Percentiles rank a stretch among this genome's conserved stretches.
These are phyloP conservation scores for Cyrtodaria siliqua DNA, from an alignment of 2,888 invertebrate genomes.

Conservation along the genomic window DNA sequence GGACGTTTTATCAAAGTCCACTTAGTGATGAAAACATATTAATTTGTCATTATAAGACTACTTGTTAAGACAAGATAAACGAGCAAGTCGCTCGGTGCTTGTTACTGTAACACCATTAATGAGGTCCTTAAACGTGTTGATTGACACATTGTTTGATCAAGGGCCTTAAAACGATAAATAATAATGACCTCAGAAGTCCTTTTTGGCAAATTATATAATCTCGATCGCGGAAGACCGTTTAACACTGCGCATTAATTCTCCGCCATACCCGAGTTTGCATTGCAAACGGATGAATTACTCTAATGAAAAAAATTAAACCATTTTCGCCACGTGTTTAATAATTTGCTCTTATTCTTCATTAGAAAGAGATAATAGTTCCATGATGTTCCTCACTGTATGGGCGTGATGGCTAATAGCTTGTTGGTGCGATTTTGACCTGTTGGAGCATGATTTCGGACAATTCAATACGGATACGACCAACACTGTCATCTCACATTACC, in stretches of 20 bases:
- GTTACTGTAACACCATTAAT: slow-evolving; percentile 39
- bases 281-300: slow-evolving; percentile 5
- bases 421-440: slow-evolving; percentile 16
- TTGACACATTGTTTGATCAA: slow-evolving; percentile 41
- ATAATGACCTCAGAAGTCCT: slow-evolving; percentile 34
- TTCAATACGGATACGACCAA: slow-evolving; percentile 5
- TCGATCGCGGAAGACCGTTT: slow-evolving; percentile 9
- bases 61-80: slow-evolving; percentile 48
- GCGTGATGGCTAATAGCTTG: slow-evolving; percentile 38
- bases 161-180: slow-evolving; percentile 47
- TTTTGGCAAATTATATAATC: slow-evolving; percentile 38
- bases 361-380: slow-evolving; percentile 13
- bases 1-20: slow-evolving; percentile 22
- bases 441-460: slow-evolving; percentile 1
- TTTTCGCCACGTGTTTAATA: slow-evolving; percentile 16
- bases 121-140: slow-evolving; percentile 33
- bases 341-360: slow-evolving; percentile 9
- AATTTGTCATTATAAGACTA: slow-evolving; percentile 46
- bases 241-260: slow-evolving; percentile 28
- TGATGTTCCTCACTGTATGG: slow-evolving; percentile 20
- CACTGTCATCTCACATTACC: slow-evolving; percentile 24
- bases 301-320: background rate
- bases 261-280: slow-evolving; percentile 13
- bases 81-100: slow-evolving; percentile 30
- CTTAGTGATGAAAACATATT: slow-evolving; percentile 39